Percentiles rank a stretch among this genome's conserved stretches.
Conservation (phyloP, 2,113 vertebrate genomes). For the Brachyistius frenatus region DNA sequence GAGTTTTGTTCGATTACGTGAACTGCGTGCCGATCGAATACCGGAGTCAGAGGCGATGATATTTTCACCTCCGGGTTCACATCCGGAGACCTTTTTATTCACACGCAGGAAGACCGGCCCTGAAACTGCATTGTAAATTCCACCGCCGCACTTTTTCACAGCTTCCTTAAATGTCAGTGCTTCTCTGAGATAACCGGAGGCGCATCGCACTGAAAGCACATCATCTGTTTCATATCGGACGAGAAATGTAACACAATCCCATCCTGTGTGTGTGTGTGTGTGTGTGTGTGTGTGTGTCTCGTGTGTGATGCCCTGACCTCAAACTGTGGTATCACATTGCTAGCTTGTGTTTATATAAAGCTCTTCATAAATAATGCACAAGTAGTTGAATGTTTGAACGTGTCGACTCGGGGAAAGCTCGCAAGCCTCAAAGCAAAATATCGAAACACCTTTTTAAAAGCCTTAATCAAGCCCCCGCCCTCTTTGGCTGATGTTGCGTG, state of each 20-base stretch:
- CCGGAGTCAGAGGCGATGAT: neutral
- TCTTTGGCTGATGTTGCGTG: neutral
- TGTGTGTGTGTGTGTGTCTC: neutral
- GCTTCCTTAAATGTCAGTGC: slow-evolving; percentile 1
- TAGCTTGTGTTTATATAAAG: slow-evolving; percentile 31
- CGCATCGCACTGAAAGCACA: neutral
- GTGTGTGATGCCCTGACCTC: slow-evolving; percentile 18
- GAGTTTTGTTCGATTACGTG: too few relatives aligned
- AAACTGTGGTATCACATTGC: slow-evolving; percentile 45
- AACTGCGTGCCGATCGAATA: neutral
- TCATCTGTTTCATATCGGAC: slow-evolving; percentile 6
- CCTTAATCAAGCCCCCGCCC: neutral
- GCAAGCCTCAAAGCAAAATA: neutral
- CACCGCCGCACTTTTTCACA: neutral
- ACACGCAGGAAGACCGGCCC: neutral
- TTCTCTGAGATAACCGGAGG: slow-evolving; percentile 19
- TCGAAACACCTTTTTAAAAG: neutral
- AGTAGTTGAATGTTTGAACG: neutral
- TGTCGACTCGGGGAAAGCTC: neutral
- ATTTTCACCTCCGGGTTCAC: neutral
- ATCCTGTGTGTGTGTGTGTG: neutral
- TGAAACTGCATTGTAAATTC: neutral
- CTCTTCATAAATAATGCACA: slow-evolving; percentile 61
- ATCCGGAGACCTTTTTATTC: neutral
- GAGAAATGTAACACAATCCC: slow-evolving; percentile 40